These are phyloP conservation scores for Bombus terrestris DNA, from an alignment of 1,140 invertebrate genomes.

Conservation along the genomic window DNA sequence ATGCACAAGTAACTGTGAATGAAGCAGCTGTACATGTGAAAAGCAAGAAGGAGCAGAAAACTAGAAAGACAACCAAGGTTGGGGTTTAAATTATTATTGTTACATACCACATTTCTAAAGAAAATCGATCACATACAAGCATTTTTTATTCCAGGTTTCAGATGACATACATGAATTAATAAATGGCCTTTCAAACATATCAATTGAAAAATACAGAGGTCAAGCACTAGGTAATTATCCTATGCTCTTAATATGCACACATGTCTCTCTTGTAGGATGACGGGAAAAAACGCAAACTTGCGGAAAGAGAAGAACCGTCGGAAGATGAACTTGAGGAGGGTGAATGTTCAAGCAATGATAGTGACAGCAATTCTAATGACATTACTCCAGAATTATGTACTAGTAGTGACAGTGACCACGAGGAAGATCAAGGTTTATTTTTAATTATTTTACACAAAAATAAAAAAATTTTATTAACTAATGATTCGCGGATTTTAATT, in stretches of 20 bases:
- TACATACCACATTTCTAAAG: not conserved
- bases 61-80: slow-evolving; percentile 64
- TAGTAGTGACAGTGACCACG: slow-evolving; percentile 73
- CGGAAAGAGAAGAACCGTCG: slow-evolving; percentile 58
- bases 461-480: not conserved
- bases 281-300: slow-evolving; percentile 74
- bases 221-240: slow-evolving; percentile 84
- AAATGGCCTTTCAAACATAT: slow-evolving; percentile 84
- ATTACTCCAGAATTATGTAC: slow-evolving; percentile 61
- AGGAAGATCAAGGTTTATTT: slow-evolving; percentile 76
- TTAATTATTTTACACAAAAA: slow-evolving; percentile 24
- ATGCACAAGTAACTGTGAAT: slow-evolving; percentile 75
- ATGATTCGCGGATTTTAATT: not conserved
- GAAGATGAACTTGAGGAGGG: slow-evolving; percentile 84
- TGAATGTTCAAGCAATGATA: slow-evolving; percentile 85
- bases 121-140: not conserved
- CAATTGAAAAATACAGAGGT: slow-evolving; percentile 82
- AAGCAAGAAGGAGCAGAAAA: slow-evolving; percentile 61
- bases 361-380: slow-evolving; percentile 64
- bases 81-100: slow-evolving; percentile 21
- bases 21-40: slow-evolving; percentile 34
- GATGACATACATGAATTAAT: slow-evolving; percentile 84
- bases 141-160: slow-evolving; percentile 81
- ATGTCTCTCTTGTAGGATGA: slow-evolving; percentile 79
- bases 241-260: slow-evolving; percentile 73